Base-by-base conservation (phyloP, 2,888 invertebrate species). In the Isotomurus palustris region DNA sequence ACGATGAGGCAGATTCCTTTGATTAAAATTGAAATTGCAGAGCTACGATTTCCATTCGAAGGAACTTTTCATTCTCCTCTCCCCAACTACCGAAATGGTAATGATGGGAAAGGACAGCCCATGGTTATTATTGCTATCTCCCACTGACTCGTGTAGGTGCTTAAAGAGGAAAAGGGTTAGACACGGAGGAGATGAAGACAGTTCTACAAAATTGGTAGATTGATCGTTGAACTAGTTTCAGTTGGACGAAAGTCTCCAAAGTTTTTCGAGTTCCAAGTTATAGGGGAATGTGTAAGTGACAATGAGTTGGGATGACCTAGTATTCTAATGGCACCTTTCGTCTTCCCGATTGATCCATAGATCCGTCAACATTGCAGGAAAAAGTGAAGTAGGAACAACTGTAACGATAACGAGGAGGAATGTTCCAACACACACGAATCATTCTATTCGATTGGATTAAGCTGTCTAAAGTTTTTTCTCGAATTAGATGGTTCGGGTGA, bases 221-320 rank as follows among this genome's bases (percentile, higher is more conserved):
- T 49, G 35, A 35, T 49, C 21, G 22, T 3, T 21, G 22, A 35
- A 35, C 49, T 49, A 35, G 35, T 49, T 49, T 49, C 49, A 47
- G 28, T 47, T 47, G 24, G 22, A 27, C n/a, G 47, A 47, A 47
- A 40, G 6, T 8, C 25, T 8, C 21, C n/a, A 44, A 49, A 49
- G 27, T 49, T 49, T 49, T 49, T 21, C 6, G 35, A 35, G 6
- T 49, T 35, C 25, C 21, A 49, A 49, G 17, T 14, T 10, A n/a
- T n/a, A n/a, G n/a, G n/a, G 32, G 8, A 22, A 49, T 35, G 35
- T 49, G 49, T 49, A 49, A 49, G 49, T 49, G 49, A 49, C 49
- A 49, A 49, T 49, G 49, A 35, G 49, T 35, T 49, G 49, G 35
- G 24, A 47, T 47, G 47, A 47, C 47, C 47, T 17, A 27, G 22